A percentile compares a stretch with the other conserved stretches of the same genome.
Conservation (phyloP, 2,888 invertebrate genomes). For the Perdita meconis region DNA sequence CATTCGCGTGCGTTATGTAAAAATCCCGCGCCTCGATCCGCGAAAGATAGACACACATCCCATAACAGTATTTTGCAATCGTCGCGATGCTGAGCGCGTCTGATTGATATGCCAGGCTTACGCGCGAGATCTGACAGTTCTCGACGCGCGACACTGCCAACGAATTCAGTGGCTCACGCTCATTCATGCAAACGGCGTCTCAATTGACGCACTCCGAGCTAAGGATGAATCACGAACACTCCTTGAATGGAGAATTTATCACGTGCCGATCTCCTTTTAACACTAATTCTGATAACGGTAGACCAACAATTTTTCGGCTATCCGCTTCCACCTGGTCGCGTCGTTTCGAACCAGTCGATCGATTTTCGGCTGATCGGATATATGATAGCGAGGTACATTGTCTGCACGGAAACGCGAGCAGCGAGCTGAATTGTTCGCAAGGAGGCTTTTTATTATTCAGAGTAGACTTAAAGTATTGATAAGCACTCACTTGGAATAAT, state of each 20-base stretch:
- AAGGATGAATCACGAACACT: conserved; percentile 64
- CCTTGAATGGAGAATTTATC: conserved; percentile 59
- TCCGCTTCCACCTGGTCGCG: too few relatives aligned
- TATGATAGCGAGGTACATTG: too few relatives aligned
- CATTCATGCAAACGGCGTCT: conserved; percentile 70
- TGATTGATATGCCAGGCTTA: conserved; percentile 53
- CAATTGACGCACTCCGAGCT: conserved; percentile 67
- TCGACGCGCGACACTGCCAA: conserved; percentile 15
- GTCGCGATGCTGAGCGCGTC: conserved; percentile 3
- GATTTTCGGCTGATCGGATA: not conserved
- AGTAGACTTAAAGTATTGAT: too few relatives aligned
- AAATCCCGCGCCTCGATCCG: conserved; percentile 4
- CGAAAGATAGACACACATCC: conserved; percentile 19
- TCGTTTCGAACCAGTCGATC: not conserved
- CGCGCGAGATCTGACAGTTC: conserved; percentile 7
- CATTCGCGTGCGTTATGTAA: conserved; percentile 13
- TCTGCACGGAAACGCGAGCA: too few relatives aligned
- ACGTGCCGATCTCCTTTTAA: conserved; percentile 38
- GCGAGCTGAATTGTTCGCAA: not conserved
- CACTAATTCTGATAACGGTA: conserved; percentile 6
- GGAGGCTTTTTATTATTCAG: too few relatives aligned
- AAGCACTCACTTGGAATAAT: too few relatives aligned
- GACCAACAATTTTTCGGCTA: not conserved
- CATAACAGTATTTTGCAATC: conserved; percentile 42
- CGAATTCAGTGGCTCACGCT: conserved; percentile 45